A percentile compares a stretch with the other conserved stretches of the same genome.
These are phyloP conservation scores for Meghimatium bilineatum DNA, from an alignment of 2,888 invertebrate genomes.

Conservation along the genomic window DNA sequence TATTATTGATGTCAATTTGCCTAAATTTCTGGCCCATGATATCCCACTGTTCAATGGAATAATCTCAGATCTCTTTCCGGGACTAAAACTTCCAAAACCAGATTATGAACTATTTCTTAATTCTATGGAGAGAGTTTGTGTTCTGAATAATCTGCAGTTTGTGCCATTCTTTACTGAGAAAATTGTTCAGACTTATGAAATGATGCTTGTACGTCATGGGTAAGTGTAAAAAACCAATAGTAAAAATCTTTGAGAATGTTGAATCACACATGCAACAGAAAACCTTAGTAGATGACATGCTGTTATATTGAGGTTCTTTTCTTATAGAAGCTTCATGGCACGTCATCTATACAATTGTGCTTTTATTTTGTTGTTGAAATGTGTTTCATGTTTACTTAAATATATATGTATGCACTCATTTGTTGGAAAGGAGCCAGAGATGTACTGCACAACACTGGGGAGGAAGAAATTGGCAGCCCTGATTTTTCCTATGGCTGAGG, in stretches of 20 bases:
- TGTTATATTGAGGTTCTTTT: too few species aligned
- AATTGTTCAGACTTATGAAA: constrained; percentile 88
- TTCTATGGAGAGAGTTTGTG: constrained; percentile 82
- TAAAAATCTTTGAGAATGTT: not conserved
- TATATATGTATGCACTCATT: too few species aligned
- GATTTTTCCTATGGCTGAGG: too few species aligned
- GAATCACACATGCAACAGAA: too few species aligned
- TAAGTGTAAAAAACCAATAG: constrained; percentile 11
- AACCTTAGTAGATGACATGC: too few species aligned
- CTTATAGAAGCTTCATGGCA: too few species aligned
- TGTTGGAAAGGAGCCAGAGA: too few species aligned
- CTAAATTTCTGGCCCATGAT: constrained; percentile 93
- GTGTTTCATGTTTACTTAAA: too few species aligned
- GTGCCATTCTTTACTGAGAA: constrained; percentile 87
- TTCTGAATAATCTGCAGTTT: constrained; percentile 84
- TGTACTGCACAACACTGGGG: too few species aligned
- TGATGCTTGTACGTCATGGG: constrained; percentile 92
- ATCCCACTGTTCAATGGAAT: constrained; percentile 93
- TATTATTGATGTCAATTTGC: constrained; percentile 92
- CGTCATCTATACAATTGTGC: too few species aligned
- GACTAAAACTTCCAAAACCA: constrained; percentile 82
- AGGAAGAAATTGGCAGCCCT: too few species aligned
- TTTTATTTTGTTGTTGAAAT: too few species aligned
- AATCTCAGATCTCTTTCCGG: constrained; percentile 93
- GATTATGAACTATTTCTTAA: constrained; percentile 85